A percentile compares a stretch with the other conserved stretches of the same genome.
These are phyloP conservation scores for Anoplopoma fimbria DNA, from an alignment of 2,113 vertebrate species.

Conservation along the genomic window DNA sequence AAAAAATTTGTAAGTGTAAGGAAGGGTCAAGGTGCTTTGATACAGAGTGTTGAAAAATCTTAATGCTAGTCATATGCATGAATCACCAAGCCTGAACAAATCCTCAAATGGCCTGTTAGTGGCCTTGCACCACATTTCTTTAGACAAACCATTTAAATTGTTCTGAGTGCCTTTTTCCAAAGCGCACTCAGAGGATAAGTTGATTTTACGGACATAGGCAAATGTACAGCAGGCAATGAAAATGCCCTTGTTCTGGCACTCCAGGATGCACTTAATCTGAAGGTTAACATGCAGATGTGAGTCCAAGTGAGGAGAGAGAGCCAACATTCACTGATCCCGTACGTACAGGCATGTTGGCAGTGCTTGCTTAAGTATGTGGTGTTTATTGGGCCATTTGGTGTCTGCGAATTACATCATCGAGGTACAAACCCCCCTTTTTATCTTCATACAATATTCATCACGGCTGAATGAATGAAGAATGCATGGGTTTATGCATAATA, in stretches of 20 bases:
- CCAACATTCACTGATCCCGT: background rate
- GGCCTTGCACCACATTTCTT: conserved; percentile 29
- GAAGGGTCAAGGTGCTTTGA: conserved; percentile 54
- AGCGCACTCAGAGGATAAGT: conserved; percentile 38
- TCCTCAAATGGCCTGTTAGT: conserved; percentile 56
- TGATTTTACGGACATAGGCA: conserved; percentile 51
- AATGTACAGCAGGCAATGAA: conserved; percentile 21
- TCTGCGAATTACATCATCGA: conserved; percentile 63
- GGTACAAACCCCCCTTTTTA: conserved; percentile 43
- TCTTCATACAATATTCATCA: conserved; percentile 61
- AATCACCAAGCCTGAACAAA: conserved; percentile 51
- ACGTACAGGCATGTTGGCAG: background rate
- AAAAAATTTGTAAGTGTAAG: conserved; percentile 52
- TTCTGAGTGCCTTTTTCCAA: conserved; percentile 31
- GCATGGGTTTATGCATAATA: conserved; percentile 39
- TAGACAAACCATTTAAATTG: conserved; percentile 53
- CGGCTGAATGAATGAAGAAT: conserved; percentile 45
- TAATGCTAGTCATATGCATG: conserved; percentile 35
- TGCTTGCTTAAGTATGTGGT: conserved; percentile 11
- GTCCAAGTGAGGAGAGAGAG: conserved; percentile 16
- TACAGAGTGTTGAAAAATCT: conserved; percentile 47
- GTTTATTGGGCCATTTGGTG: conserved; percentile 26
- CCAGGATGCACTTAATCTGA: conserved; percentile 4
- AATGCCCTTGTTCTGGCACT: conserved; percentile 38
- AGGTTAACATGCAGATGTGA: conserved; percentile 30